phyloP scores from a whole-genome alignment of 1,140 invertebrate species.

The Trichonephila clavipes region DNA sequence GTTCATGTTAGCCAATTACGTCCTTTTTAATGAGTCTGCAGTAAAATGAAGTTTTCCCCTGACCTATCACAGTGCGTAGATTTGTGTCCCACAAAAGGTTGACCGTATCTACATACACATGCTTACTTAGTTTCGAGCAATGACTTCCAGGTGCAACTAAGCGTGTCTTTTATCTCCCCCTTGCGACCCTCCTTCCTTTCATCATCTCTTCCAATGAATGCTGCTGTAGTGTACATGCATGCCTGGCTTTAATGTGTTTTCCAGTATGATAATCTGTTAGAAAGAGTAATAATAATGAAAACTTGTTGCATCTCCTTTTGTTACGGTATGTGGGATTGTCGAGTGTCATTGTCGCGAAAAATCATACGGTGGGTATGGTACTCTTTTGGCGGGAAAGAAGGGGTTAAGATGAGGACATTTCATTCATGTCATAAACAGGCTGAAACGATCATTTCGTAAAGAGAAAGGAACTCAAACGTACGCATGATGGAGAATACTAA shows the following conservation, averaged over 20 bases:
- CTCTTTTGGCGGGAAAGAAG: slow-evolving; percentile 29
- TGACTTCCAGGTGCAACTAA: slow-evolving; percentile 47
- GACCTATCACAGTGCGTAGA: too few species aligned
- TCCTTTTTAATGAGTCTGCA: too few species aligned
- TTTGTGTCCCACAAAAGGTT: neutral
- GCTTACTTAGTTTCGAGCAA: slow-evolving; percentile 53
- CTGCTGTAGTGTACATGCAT: neutral
- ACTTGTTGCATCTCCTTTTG: neutral
- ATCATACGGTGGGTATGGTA: slow-evolving; percentile 16
- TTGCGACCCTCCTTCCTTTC: neutral
- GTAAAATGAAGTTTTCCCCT: too few species aligned
- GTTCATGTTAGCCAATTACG: too few species aligned
- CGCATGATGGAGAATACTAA: slow-evolving; percentile 19
- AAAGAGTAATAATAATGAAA: slow-evolving; percentile 36
- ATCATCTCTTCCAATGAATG: neutral
- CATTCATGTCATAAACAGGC: neutral
- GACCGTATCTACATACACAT: slow-evolving; percentile 22
- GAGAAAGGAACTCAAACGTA: neutral
- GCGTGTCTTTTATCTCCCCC: slow-evolving; percentile 35
- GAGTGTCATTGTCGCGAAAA: neutral
- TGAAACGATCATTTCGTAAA: neutral
- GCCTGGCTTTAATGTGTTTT: slow-evolving; percentile 44
- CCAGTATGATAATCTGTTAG: slow-evolving; percentile 52
- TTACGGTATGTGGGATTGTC: neutral
- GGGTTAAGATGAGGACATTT: slow-evolving; percentile 34